Base-by-base conservation (phyloP, 30 jellyfish, hydroid and myxozoan genomes). In the Pseudorhiza aurosa region DNA sequence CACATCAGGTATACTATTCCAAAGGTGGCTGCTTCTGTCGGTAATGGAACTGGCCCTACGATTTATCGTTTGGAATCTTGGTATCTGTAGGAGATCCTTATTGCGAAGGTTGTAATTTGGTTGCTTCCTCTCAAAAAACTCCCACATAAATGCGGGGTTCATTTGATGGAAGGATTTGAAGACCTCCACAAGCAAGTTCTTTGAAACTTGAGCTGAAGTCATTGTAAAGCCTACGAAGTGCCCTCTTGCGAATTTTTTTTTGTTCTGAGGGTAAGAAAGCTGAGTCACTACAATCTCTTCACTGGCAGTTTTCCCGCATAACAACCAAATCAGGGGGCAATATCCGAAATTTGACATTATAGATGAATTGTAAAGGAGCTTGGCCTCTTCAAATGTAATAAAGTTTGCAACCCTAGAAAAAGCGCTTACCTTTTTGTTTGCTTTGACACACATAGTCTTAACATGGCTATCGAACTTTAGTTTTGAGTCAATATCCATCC, bases 91-190 rank as follows among this genome's bases (percentile, higher is more conserved):
- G 62, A 47, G 62, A 47, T 47, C 62, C 22, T 7, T 47, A 47
- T 47, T 47, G 62, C 25, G 62, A 47, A 47, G 9, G 62, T 47
- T 47, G 62, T 47, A 47, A 47, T 47, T 6, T 47, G 62, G n/a
- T 47, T 47, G 62, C 62, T 47, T 47, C 62, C 62, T 47, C 62
- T 47, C 62, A 47, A 47, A 47, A 47, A 47, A 17, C 22, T 47
- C 19, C 62, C 25, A 47, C 62, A 8, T 47, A 6, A 47, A 47
- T 47, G 62, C 19, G 62, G 62, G 62, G 22, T 17, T 47, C 62
- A 47, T 47, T 47, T 47, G 62, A 47, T 47, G 7, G 50, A 39
- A 12, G 50, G 50, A 39, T 39, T 39, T 39, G 50, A 39, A 39
- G 12, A 39, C 50, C 50, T 39, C 50, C 7, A 39, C 50, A 12